These are phyloP conservation scores for Microchrysa polita DNA, from an alignment of 2,888 invertebrate species.

Conservation along the genomic window DNA sequence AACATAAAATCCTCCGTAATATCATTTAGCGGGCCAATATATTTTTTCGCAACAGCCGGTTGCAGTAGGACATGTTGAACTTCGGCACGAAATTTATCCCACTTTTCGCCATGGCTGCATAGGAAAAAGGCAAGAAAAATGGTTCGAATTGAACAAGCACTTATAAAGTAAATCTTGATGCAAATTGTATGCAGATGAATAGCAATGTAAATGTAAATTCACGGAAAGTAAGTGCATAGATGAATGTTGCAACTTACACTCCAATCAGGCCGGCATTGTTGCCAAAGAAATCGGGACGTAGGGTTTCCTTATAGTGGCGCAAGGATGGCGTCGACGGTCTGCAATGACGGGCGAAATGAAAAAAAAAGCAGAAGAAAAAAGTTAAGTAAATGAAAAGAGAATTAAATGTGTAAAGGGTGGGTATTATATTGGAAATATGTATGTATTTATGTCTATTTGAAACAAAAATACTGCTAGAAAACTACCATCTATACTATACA, in stretches of 20 bases:
- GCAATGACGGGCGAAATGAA: constrained; percentile 22
- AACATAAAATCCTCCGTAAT: constrained; percentile 81
- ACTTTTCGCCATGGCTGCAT: constrained; percentile 83
- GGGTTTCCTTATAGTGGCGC: constrained; percentile 75
- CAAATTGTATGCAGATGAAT: neutral
- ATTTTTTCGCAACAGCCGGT: constrained; percentile 80
- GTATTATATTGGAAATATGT: too few species aligned
- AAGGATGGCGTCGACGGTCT: constrained; percentile 78
- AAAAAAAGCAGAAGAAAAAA: neutral
- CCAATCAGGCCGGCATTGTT: constrained; percentile 78
- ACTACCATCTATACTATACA: too few species aligned
- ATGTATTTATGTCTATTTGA: too few species aligned
- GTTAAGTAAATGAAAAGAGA: too few species aligned
- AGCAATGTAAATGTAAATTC: too few species aligned
- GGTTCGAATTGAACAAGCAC: neutral
- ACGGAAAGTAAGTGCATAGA: constrained; percentile 1
- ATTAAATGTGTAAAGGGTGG: too few species aligned
- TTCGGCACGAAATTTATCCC: constrained; percentile 85
- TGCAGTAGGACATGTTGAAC: constrained; percentile 85
- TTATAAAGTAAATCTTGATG: neutral
- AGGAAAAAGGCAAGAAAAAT: constrained; percentile 12
- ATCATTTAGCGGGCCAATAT: constrained; percentile 76
- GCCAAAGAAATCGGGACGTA: constrained; percentile 76
- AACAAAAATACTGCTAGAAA: too few species aligned
- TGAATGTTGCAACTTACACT: constrained; percentile 68